Percentiles rank a stretch among this genome's conserved stretches.
Conservation (phyloP, 2,888 invertebrate species). For the Papilio demoleus region DNA sequence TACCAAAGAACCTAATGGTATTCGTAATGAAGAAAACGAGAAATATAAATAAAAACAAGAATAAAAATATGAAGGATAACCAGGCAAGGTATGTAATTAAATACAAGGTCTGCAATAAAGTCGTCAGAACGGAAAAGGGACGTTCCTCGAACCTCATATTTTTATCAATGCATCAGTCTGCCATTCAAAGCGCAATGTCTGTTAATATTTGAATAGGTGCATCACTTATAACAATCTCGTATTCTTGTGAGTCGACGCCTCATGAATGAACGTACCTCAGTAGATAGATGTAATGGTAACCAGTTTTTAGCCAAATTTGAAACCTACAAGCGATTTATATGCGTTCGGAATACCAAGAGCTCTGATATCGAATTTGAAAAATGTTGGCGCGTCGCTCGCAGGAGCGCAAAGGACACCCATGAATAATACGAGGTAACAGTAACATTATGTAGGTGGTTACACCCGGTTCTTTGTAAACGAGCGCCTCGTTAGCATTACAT, state of each 20-base stretch:
- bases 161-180: constrained; percentile 37
- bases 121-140: constrained; percentile 49
- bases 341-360: constrained; percentile 37
- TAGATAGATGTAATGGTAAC: constrained; percentile 23
- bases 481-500: constrained; percentile 56
- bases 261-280: constrained; percentile 8
- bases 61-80: constrained; percentile 22
- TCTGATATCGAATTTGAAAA: constrained; percentile 38
- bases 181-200: constrained; percentile 11
- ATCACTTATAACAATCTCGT: constrained; percentile 16
- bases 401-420: constrained; percentile 33
- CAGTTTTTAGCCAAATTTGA: constrained; percentile 35
- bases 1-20: constrained; percentile 2
- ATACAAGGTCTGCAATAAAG: constrained; percentile 53
- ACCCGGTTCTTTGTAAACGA: constrained; percentile 52
- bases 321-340: constrained; percentile 32
- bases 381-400: constrained; percentile 30
- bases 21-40: neutral
- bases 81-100: constrained; percentile 44
- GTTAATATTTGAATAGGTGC: constrained; percentile 26
- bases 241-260: constrained; percentile 1
- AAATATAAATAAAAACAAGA: constrained; percentile 13
- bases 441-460: constrained; percentile 34
- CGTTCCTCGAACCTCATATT: constrained; percentile 50
- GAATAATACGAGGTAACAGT: constrained; percentile 38